These are phyloP conservation scores for Protophormia terraenovae DNA, from an alignment of 2,888 invertebrate species.

Conservation along the genomic window DNA sequence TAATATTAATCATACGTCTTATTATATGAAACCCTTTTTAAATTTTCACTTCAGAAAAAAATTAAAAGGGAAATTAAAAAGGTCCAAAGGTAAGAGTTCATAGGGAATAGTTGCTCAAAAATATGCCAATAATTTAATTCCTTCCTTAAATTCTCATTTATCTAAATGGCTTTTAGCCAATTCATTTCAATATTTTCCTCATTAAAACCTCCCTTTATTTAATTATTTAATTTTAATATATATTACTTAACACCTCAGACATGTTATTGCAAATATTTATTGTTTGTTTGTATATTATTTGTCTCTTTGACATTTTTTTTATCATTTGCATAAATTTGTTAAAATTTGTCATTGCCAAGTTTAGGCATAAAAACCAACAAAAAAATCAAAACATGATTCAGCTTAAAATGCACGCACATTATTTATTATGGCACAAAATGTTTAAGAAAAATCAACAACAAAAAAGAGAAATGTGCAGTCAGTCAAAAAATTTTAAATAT, in stretches of 20 bases:
- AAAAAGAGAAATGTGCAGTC: constrained; percentile 46
- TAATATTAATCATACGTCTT: not conserved
- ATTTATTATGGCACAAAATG: not conserved
- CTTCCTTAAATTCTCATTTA: too few relatives aligned
- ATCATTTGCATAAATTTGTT: not conserved
- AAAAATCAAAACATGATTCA: not conserved
- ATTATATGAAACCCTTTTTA: too few relatives aligned
- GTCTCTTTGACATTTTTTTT: not conserved
- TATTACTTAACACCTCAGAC: not conserved
- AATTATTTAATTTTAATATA: not conserved
- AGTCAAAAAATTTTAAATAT: not conserved
- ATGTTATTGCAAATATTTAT: not conserved
- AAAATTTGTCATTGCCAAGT: constrained; percentile 36
- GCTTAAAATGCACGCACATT: not conserved
- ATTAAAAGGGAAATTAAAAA: too few relatives aligned
- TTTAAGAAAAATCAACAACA: not conserved
- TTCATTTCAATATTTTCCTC: not conserved
- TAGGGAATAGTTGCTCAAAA: too few relatives aligned
- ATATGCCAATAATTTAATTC: too few relatives aligned
- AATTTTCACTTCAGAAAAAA: too few relatives aligned
- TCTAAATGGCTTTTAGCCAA: not conserved
- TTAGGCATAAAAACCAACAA: too few relatives aligned
- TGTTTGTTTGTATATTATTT: not conserved
- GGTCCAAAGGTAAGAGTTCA: too few relatives aligned
- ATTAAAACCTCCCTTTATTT: not conserved